Conservation (phyloP, 1,140 invertebrate genomes). For the Cydia splendana region DNA sequence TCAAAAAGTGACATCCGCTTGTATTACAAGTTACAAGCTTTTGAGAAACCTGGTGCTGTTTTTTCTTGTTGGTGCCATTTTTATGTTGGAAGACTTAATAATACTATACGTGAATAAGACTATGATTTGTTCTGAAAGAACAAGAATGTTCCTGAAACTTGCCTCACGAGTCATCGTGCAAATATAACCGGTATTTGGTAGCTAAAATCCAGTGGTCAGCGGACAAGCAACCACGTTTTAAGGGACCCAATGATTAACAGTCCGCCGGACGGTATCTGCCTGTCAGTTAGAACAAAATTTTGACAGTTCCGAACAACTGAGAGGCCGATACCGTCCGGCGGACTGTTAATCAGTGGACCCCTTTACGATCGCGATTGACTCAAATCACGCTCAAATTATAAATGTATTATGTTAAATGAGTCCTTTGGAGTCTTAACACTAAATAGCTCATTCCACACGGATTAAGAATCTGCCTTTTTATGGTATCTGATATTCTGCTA, state of each 20-base stretch:
- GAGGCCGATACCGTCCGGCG: too few relatives aligned
- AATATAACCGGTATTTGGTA: slow-evolving; percentile 10
- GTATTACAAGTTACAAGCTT: too few relatives aligned
- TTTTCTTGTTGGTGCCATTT: slow-evolving; percentile 2
- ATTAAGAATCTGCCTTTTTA: too few relatives aligned
- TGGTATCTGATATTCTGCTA: too few relatives aligned
- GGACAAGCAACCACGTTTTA: neutral
- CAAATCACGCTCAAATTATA: slow-evolving; percentile 24
- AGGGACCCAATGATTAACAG: too few relatives aligned
- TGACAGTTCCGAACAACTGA: too few relatives aligned
- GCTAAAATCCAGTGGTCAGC: neutral
- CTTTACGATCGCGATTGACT: neutral
- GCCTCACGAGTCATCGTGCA: slow-evolving; percentile 10
- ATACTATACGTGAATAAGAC: slow-evolving; percentile 12
- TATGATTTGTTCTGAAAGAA: slow-evolving; percentile 17
- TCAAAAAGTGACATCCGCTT: too few relatives aligned
- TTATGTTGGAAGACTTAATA: slow-evolving; percentile 7
- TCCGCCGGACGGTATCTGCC: too few relatives aligned
- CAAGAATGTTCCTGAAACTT: slow-evolving; percentile 25
- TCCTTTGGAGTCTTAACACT: neutral
- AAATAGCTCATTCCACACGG: too few relatives aligned
- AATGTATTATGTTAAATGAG: slow-evolving; percentile 15
- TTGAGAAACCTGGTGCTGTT: neutral
- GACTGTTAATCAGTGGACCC: too few relatives aligned
- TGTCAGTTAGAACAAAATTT: too few relatives aligned